Evolutionary conservation across 1,140 invertebrate species (phyloP).

Genomic region (Calliphora vicina): DNA sequence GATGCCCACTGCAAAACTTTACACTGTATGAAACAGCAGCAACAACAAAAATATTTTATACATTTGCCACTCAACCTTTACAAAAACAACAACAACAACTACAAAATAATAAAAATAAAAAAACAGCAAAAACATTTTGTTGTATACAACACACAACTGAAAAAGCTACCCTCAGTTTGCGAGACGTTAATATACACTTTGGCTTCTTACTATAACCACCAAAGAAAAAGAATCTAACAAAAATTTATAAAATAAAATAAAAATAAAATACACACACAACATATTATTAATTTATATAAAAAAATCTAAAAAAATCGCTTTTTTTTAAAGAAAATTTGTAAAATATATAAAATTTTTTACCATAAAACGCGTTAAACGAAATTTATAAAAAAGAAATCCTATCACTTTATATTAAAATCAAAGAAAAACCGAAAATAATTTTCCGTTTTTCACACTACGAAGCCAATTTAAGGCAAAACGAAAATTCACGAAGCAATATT

Average conservation of each 20-base stretch:
- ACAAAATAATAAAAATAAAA: background rate
- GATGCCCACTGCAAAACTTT: constrained; percentile 7
- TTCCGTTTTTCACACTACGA: background rate
- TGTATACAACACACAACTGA: background rate
- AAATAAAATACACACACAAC: background rate
- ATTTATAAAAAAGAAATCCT: constrained; percentile 45
- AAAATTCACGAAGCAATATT: constrained; percentile 6
- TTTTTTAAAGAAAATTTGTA: background rate
- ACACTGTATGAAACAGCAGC: background rate
- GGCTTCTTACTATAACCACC: constrained; percentile 61
- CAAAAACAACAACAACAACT: background rate
- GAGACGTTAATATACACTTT: constrained; percentile 62
- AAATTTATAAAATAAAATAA: constrained; percentile 33
- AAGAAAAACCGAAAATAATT: constrained; percentile 6
- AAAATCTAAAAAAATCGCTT: background rate
- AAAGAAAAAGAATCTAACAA: constrained; percentile 35
- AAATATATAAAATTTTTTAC: background rate
- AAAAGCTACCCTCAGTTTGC: constrained; percentile 59
- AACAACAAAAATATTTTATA: background rate
- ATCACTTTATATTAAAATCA: background rate
- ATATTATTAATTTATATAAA: constrained; percentile 29
- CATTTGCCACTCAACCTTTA: constrained; percentile 38
- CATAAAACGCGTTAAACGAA: constrained; percentile 36
- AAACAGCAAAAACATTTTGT: background rate
- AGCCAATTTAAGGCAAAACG: constrained; percentile 7